Base-by-base conservation (phyloP, 2,797 vertebrate species). In the Spondyliosoma cantharus region DNA sequence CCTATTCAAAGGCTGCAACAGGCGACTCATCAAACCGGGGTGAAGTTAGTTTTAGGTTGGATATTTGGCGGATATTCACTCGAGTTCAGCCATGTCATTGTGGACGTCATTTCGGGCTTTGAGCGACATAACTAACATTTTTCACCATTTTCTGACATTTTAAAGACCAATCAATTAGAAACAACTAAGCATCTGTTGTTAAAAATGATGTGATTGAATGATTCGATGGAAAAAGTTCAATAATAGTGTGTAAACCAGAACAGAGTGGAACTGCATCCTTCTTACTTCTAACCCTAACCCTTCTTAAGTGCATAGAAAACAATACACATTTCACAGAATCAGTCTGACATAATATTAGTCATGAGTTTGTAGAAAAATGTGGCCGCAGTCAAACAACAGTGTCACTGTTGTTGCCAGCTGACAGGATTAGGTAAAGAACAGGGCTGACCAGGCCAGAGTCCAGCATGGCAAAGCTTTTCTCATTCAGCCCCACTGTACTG, bases 361-460 rank as follows among this genome's bases (percentile, higher is more conserved):
- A 27, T 29, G 46, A 53, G 64, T 60, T 73, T 37, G 46, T 19
- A 57, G 16, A 25, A 63, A 60, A 48, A 57, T 29, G 59, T 72
- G 37, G 60, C 46, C n/a, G 29, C 82, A 80, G 69, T 74, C 54
- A 66, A 87, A 88, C 90, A 83, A 91, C 78, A 77, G 86, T 54
- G 66, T 29, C 45, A 37, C 17, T 85, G 79, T 83, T 76, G 82
- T 72, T 74, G 82, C 13, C 70, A 74, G 78, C 54, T 77, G 74
- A 79, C 37, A 60, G 89, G 87, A 90, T 90, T 83, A 89, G 67
- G 24, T 48, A 76, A 67, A 86, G 60, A 88, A 57, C 82, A 62
- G 62, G 48, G 48, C 64, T 24, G 20, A 58, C 29, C 83, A 58
- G 58, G 82, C 67, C 73, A 54, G n/a, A 71, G 62, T 60, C 71